Percentiles rank a stretch among this genome's conserved stretches.
Conservation (phyloP, 2,797 vertebrate species). For the Ptychadena robeensis region DNA sequence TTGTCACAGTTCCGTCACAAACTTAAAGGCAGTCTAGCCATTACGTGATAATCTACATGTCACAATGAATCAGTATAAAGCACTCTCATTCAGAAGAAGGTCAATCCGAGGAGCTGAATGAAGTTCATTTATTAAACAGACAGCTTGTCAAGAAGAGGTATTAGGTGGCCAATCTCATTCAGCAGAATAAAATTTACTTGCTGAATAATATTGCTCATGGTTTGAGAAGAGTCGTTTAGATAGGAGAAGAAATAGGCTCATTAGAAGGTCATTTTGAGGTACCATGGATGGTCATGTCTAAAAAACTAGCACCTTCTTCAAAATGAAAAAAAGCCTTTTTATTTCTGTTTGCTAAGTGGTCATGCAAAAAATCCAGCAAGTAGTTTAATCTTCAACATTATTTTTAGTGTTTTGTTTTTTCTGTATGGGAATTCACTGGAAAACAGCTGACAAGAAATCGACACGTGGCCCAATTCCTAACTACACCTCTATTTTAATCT, state of each 20-base stretch:
- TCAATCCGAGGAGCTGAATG: constrained; percentile 21
- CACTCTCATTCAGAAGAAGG: constrained; percentile 32
- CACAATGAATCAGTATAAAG: constrained; percentile 29
- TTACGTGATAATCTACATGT: constrained; percentile 34
- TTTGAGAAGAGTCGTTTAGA: not conserved
- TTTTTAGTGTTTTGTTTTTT: too few species aligned
- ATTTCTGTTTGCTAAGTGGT: too few species aligned
- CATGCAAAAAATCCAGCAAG: too few species aligned
- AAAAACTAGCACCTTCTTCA: not conserved
- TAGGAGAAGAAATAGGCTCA: not conserved
- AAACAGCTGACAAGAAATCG: too few species aligned
- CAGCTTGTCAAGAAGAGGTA: constrained; percentile 23
- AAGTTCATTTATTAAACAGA: constrained; percentile 10
- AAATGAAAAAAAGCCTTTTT: not conserved
- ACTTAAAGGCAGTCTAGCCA: not conserved
- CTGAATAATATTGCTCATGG: constrained; percentile 1
- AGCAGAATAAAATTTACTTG: not conserved
- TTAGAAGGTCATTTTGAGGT: not conserved
- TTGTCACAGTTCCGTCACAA: not conserved
- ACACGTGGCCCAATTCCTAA: not conserved
- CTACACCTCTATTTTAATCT: not conserved
- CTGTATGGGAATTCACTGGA: too few species aligned
- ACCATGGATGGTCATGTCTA: not conserved
- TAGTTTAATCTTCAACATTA: too few species aligned
- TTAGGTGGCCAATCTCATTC: constrained; percentile 28